These are phyloP conservation scores for Apteryx owenii DNA, from an alignment of 2,113 vertebrate genomes.

Conservation along the genomic window DNA sequence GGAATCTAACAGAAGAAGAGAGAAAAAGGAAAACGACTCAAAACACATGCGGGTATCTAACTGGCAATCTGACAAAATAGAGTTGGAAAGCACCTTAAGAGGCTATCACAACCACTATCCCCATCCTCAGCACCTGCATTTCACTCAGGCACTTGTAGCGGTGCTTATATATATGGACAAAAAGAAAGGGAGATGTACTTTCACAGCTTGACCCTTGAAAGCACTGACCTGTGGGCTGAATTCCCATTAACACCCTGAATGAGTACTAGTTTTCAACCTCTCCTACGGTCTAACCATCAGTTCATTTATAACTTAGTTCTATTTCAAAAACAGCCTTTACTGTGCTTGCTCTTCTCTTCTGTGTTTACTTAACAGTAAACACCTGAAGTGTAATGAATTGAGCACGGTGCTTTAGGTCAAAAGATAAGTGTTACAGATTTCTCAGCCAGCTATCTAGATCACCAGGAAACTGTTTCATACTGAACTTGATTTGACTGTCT, in stretches of 20 bases:
- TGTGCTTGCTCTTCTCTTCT: not conserved
- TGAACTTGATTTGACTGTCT: not conserved
- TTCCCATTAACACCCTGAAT: not conserved
- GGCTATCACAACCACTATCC: rapidly evolving
- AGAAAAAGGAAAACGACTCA: not conserved
- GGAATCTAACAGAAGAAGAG: not conserved
- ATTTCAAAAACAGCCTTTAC: not conserved
- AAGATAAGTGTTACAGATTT: not conserved
- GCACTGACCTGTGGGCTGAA: not conserved
- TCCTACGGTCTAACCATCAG: not conserved
- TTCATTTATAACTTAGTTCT: not conserved
- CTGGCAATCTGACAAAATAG: not conserved
- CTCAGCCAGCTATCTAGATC: not conserved
- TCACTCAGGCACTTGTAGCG: rapidly evolving
- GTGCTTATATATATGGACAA: not conserved
- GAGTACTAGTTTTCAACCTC: not conserved
- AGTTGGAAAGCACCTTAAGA: not conserved
- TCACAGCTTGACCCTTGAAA: not conserved
- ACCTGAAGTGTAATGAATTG: not conserved
- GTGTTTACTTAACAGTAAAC: not conserved
- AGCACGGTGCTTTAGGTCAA: not conserved
- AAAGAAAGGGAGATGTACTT: not conserved
- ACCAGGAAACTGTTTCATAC: not conserved
- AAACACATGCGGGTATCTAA: not conserved
- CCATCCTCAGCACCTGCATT: rapidly evolving